Base-by-base conservation (phyloP, 2,113 vertebrate genomes). In the Stigmatopora argus region DNA sequence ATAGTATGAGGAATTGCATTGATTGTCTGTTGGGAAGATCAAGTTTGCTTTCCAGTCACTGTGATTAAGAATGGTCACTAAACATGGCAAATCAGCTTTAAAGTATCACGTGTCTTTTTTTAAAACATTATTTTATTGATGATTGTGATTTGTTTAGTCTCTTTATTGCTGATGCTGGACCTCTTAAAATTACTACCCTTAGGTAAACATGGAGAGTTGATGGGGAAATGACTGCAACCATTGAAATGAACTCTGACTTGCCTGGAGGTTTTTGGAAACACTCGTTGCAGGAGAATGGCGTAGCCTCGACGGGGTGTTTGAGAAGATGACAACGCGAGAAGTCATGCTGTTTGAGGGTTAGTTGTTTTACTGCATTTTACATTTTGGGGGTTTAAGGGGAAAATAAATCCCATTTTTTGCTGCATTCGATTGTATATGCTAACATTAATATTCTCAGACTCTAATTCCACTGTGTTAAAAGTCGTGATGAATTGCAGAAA, bases 121-220 rank as follows among this genome's bases (percentile, higher is more conserved):
- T 60, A 41, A 11, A 45, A 10, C 2, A 14, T 47, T 48, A 17
- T 48, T 14, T 2, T 48, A 5, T 15, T 17, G 46, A 48, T 48
- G 46, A 48, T 48, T 14, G 15, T 48, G 13, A 48, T 56, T 72
- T 58, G 66, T 66, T 69, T 77, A 51, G 12, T 71, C 71, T 72
- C 17, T 74, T 70, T 68, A 66, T 65, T 61, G 60, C 73, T 70
- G 67, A 87, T 80, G 83, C 81, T 86, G 81, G 80, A 83, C 82
- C 74, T 83, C 73, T 71, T 70, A 65, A 76, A 76, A 61, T 75
- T 80, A 72, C 80, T 67, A 82, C 88, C 84, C 89, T 89, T 89
- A 91, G 88, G 88, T 89, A 90, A 80, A 83, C 61, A 49, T 63
- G 74, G 72, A 70, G 59, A 45, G 38, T 3, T 14, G 13, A 2